phyloP scores from a whole-genome alignment of 2,888 invertebrate species.

The Melikaiella ostensackeni region DNA sequence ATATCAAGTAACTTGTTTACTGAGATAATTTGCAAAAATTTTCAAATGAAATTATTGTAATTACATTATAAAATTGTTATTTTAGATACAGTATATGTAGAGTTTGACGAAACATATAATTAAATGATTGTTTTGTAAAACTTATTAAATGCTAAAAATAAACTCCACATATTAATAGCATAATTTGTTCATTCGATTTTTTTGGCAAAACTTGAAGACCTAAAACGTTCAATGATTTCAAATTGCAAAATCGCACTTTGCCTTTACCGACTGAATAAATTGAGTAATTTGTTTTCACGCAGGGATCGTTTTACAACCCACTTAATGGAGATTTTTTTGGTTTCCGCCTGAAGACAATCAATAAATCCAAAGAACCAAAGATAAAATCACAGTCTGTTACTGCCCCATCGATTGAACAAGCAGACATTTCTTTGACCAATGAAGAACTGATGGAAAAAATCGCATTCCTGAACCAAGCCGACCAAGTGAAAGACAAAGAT shows the following conservation, averaged over 20 bases:
- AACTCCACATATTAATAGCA: no score
- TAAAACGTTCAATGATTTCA: no score
- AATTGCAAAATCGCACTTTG: no score
- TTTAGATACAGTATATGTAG: no score
- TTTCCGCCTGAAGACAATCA: constrained; percentile 46
- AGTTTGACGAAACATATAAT: no score
- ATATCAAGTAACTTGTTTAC: not conserved
- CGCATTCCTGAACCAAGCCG: constrained; percentile 13
- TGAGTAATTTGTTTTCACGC: no score
- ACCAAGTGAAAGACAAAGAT: constrained; percentile 29
- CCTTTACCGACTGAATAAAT: no score
- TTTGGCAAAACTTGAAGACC: no score
- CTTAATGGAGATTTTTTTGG: constrained; percentile 40
- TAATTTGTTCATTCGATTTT: no score
- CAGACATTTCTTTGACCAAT: not conserved
- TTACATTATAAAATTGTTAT: not conserved
- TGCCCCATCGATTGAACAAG: not conserved
- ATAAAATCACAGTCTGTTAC: not conserved
- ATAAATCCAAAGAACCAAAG: constrained; percentile 18
- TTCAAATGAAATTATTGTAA: not conserved
- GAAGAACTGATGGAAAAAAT: not conserved
- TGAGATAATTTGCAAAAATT: not conserved
- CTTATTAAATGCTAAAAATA: no score
- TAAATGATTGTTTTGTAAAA: no score
- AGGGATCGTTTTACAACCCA: constrained; percentile 49